Evolutionary conservation across 2,797 vertebrate species (phyloP).

Genomic region (Ispidina picta): DNA sequence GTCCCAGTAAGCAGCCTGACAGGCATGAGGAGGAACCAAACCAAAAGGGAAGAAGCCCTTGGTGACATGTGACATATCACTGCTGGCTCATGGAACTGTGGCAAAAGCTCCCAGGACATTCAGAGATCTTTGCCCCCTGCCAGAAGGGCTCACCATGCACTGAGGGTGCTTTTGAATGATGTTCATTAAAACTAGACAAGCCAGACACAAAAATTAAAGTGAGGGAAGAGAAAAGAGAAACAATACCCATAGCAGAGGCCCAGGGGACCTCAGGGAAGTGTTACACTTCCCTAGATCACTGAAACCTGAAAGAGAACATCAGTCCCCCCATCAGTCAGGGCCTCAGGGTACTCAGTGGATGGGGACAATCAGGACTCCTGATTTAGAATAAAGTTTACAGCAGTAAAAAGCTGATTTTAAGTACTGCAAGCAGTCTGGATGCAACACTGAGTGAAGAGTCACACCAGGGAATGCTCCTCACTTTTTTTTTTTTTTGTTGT

Average conservation of each 20-base stretch:
- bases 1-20: background rate
- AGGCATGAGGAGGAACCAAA: background rate
- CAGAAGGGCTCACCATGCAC: background rate
- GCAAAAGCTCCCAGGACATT: background rate
- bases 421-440: background rate
- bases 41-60: background rate
- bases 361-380: background rate
- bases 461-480: background rate
- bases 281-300: background rate
- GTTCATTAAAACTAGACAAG: background rate
- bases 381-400: background rate
- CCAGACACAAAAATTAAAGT: background rate
- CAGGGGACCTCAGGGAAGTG: background rate
- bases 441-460: background rate
- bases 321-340: background rate
- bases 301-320: background rate
- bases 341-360: background rate
- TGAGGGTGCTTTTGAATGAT: background rate
- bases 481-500: background rate
- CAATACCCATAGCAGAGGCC: background rate
- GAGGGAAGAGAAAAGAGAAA: background rate
- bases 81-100: background rate
- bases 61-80: rapidly evolving
- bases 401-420: background rate
- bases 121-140: background rate